These are phyloP conservation scores for Tuta absoluta DNA, from an alignment of 2,888 invertebrate species.

Conservation along the genomic window DNA sequence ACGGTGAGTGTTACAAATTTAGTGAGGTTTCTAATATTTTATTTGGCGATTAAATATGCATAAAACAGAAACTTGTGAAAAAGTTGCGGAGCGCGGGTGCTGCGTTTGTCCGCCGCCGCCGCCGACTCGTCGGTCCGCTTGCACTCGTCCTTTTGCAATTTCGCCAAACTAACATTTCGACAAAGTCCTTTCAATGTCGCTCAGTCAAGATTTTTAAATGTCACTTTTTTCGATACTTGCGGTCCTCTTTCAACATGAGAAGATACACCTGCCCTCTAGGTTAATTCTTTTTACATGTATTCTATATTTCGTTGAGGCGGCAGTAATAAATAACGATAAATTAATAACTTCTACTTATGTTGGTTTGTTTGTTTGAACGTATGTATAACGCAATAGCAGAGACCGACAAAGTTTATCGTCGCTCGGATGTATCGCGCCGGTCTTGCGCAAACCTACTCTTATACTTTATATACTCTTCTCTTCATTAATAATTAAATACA, in stretches of 20 bases:
- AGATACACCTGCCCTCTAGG: background rate
- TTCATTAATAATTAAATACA: background rate
- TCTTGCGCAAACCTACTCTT: conserved; percentile 69
- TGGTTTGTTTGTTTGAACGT: conserved; percentile 10
- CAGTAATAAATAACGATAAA: background rate
- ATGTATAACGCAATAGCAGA: conserved; percentile 51
- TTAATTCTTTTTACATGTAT: too few relatives aligned
- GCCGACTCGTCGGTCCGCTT: conserved; percentile 63
- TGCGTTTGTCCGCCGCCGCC: conserved; percentile 41
- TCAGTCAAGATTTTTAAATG: conserved; percentile 12
- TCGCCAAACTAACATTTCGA: conserved; percentile 57
- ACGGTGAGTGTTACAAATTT: conserved; percentile 57
- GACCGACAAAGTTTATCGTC: conserved; percentile 79
- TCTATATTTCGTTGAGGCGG: background rate
- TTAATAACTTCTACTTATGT: background rate
- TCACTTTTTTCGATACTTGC: background rate
- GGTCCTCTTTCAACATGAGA: background rate
- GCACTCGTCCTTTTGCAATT: conserved; percentile 71
- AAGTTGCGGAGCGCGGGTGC: conserved; percentile 54
- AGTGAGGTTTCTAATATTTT: conserved; percentile 32
- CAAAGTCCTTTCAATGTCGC: conserved; percentile 31
- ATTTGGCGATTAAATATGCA: conserved; percentile 39
- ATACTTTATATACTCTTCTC: conserved; percentile 29
- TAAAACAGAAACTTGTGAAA: conserved; percentile 47
- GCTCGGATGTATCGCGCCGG: conserved; percentile 74